A percentile compares a stretch with the other conserved stretches of the same genome.
Evolutionary conservation across 2,797 vertebrate genomes (phyloP).

Genomic region (Phoxinus dragarum): DNA sequence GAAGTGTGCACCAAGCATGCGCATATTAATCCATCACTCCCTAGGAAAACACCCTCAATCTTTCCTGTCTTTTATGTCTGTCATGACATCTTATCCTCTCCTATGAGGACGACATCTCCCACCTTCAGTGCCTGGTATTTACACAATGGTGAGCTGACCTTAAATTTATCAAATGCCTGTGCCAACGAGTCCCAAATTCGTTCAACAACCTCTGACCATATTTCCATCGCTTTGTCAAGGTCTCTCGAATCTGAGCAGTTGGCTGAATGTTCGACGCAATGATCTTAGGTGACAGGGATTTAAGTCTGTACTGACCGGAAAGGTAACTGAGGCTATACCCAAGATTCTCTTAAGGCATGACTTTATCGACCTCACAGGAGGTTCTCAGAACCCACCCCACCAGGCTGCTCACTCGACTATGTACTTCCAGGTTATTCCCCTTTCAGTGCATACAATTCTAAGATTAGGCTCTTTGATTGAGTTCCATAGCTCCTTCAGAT

Average conservation of each 20-base stretch:
- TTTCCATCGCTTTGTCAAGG: slow-evolving; percentile 29
- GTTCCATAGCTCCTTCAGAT: not conserved
- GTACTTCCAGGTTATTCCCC: slow-evolving; percentile 39
- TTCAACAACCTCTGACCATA: slow-evolving; percentile 22
- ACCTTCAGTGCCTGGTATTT: slow-evolving; percentile 28
- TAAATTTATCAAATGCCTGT: slow-evolving; percentile 26
- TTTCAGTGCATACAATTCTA: slow-evolving; percentile 24
- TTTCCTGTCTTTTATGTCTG: slow-evolving; percentile 38
- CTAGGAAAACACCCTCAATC: slow-evolving; percentile 29
- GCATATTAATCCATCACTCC: slow-evolving; percentile 16
- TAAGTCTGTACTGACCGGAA: slow-evolving; percentile 30
- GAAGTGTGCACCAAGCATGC: not conserved
- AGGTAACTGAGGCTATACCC: no score
- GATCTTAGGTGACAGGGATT: slow-evolving; percentile 3
- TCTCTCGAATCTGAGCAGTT: slow-evolving; percentile 18
- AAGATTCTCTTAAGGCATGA: slow-evolving; percentile 5
- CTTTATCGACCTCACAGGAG: slow-evolving; percentile 12
- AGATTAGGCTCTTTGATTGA: slow-evolving; percentile 23
- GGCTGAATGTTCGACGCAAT: not conserved
- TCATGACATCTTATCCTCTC: slow-evolving; percentile 26
- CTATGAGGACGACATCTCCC: slow-evolving; percentile 36
- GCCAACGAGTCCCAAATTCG: slow-evolving; percentile 35
- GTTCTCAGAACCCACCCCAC: slow-evolving; percentile 48
- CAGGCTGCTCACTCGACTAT: slow-evolving; percentile 46
- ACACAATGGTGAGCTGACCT: slow-evolving; percentile 7